A percentile compares a stretch with the other conserved stretches of the same genome.
Evolutionary conservation across 2,113 vertebrate genomes (phyloP).

Genomic region (Papio anubis): DNA sequence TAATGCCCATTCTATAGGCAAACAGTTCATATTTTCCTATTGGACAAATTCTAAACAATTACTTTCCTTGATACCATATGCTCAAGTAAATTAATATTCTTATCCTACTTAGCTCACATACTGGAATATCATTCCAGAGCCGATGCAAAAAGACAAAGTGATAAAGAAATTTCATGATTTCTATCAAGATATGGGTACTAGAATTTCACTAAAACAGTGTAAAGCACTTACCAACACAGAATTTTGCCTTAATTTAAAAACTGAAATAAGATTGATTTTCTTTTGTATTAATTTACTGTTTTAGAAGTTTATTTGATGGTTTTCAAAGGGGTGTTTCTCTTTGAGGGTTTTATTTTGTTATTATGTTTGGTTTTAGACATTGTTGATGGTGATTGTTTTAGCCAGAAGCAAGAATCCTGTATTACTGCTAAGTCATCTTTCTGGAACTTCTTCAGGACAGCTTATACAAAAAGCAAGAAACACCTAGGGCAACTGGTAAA

Average conservation of each 20-base stretch:
- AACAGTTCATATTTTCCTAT: slow-evolving; percentile 15
- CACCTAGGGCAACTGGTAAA: background rate
- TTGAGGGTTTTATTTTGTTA: background rate
- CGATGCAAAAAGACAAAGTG: background rate
- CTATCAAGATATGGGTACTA: background rate
- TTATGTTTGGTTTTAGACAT: background rate
- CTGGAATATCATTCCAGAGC: background rate
- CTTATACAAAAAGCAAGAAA: background rate
- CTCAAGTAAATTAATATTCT: background rate
- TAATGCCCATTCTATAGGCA: background rate
- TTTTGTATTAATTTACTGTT: background rate
- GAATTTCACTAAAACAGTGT: background rate
- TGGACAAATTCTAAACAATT: background rate
- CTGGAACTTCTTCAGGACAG: background rate
- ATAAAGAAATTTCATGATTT: background rate
- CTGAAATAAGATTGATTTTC: background rate
- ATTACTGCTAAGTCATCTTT: slow-evolving; percentile 1
- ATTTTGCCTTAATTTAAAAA: slow-evolving; percentile 15
- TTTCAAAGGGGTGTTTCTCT: background rate
- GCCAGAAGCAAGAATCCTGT: background rate
- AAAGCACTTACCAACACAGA: background rate
- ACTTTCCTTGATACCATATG: background rate
- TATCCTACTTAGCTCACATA: background rate
- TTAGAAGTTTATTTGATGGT: background rate
- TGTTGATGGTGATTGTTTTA: background rate